phyloP scores from a whole-genome alignment of 1,140 invertebrate species.

The Apolygus lucorum region DNA sequence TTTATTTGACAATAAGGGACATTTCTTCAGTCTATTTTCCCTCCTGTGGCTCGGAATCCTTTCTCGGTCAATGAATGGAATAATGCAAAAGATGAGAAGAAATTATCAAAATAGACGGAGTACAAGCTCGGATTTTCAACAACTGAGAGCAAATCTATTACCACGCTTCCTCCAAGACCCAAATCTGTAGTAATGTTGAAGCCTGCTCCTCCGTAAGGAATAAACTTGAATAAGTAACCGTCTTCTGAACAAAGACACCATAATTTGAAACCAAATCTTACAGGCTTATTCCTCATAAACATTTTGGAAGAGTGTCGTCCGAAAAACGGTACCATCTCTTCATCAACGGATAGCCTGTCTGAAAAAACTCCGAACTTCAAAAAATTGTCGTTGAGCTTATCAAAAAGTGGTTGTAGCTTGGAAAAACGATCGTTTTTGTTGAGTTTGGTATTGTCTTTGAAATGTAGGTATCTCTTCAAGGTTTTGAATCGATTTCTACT shows the following conservation, averaged over 20 bases:
- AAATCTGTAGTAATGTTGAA: neutral
- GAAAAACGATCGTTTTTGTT: too few relatives aligned
- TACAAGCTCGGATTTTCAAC: neutral
- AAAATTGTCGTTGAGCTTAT: neutral
- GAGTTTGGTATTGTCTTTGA: too few relatives aligned
- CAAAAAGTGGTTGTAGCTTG: neutral
- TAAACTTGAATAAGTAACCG: neutral
- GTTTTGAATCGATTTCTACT: too few relatives aligned
- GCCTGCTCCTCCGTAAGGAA: neutral
- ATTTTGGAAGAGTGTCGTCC: neutral
- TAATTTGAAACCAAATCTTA: neutral
- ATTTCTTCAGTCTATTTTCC: neutral
- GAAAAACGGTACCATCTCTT: neutral
- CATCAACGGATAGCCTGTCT: neutral
- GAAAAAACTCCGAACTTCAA: neutral
- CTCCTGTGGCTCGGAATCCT: neutral
- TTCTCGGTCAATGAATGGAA: neutral
- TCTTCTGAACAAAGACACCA: neutral
- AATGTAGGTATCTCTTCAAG: too few relatives aligned
- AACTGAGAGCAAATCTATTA: neutral
- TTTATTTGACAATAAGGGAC: neutral
- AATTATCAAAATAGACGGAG: neutral
- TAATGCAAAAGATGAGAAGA: neutral
- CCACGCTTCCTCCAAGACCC: neutral
- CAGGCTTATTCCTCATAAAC: neutral